Base-by-base conservation (phyloP, 2,113 vertebrate species). In the Equus quagga region DNA sequence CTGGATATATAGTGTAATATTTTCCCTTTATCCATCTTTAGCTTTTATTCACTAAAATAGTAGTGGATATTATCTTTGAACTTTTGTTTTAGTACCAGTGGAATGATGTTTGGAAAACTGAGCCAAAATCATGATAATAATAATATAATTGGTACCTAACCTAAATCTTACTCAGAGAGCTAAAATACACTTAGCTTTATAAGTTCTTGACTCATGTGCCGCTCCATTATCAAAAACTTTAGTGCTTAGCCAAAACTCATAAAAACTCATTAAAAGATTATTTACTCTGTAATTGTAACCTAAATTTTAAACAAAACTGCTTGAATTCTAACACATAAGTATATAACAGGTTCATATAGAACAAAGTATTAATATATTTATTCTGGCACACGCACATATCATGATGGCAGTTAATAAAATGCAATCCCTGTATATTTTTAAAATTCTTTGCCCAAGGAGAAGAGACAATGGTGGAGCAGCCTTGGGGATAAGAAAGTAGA, bases 251-350 rank as follows among this genome's bases (percentile, higher is more conserved):
- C n/a, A 49, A 49, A 95, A 64, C 26, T 96, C 13, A 73, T 65
- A 73, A 21, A 72, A 64, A 92, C 26, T 96, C 13, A 73, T 65
- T 78, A 21, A 72, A 64, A 92, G 14, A 8, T 84, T 33, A 0
- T 86, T 80, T 92, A 2, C 10, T 46, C 26, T 89, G 2, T 85
- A 73, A 69, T 73, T 83, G 1, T 76, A 93, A 73, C 6, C 49
- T 76, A 31, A 72, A 46, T 82, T 96, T 83, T 87, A 94, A 94
- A 58, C n/a, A 70, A 80, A 85, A 49, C 6, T 90, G 26, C 33
- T 79, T 82, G 33, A 95, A 67, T 84, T 95, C 23, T 78, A 64
- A 87, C 12, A 85, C 33, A 51, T n/a, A 65, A 31, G 28, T 84
- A 23, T 49, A 21, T 58, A 36, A 80, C 28, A 78, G 23, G 24